Evolutionary conservation across 2,888 invertebrate genomes (phyloP).

Genomic region (Amphipoea oculea): DNA sequence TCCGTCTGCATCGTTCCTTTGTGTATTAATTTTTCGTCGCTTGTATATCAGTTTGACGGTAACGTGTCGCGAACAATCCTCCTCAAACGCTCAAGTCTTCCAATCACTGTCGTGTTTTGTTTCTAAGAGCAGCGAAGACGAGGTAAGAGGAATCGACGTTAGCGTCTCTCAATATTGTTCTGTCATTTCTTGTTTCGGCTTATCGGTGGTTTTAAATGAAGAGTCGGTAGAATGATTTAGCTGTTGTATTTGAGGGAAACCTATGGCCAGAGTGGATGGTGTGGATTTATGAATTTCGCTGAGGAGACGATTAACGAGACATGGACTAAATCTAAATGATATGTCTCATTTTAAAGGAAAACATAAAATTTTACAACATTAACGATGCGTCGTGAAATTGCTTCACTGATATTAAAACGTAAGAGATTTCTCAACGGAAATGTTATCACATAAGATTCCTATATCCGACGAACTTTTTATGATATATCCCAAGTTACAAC

Average conservation of each 20-base stretch:
- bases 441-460: constrained; percentile 17
- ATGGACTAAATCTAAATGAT: background rate
- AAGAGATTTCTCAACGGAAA: constrained; percentile 15
- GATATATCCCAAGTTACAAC: background rate
- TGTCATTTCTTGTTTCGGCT: constrained; percentile 1
- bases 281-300: background rate
- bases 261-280: too few species aligned
- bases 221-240: background rate
- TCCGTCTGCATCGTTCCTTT: background rate
- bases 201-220: background rate
- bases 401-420: background rate
- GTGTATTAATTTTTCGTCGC: background rate
- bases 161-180: background rate
- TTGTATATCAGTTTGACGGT: constrained; percentile 12
- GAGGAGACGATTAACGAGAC: background rate
- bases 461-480: constrained; percentile 1
- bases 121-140: background rate
- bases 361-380: background rate
- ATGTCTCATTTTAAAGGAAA: background rate
- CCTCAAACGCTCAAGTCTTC: background rate
- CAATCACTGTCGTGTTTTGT: constrained; percentile 6
- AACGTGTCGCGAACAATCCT: constrained; percentile 7
- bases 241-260: background rate
- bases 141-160: background rate
- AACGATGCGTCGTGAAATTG: background rate